Base-by-base conservation (phyloP, 2,888 invertebrate species). In the Linyphia triangularis region DNA sequence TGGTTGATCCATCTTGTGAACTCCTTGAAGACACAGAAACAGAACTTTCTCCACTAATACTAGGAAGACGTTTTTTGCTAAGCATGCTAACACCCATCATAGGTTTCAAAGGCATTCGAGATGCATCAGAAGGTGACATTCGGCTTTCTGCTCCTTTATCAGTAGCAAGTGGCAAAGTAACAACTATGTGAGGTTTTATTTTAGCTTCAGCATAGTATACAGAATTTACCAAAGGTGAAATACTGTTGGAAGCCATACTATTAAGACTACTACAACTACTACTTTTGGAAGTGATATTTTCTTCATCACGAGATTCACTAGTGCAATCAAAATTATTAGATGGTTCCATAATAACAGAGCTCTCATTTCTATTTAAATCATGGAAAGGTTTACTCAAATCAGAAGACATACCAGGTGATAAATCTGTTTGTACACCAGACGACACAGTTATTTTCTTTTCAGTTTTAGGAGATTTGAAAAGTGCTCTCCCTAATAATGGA, bases 1-100 rank as follows among this genome's bases (percentile, higher is more conserved):
- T 82, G 19, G 72, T 40, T 19, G 88, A 81, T 19, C 61, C 83
- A 82, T 88, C 88, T 37, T 83, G 83, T 5, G 88, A 88, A 83
- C 77, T 82, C 70, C 78, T 88, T 19, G 85, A 85, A 33, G 88
- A 88, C n/a, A 83, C 51, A 3, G 88, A 88, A 51, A 88, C 33
- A 19, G 88, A 77, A 37, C 82, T 88, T 70, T 90, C 90, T 19
- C 85, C 81, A 82, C 89, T 88, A 28, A 90, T 81, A 65, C 89
- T 90, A 5, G 89, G 88, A 40, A 90, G 90, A 22, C 91, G 91
- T 91, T 92, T 92, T 91, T 92, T 92, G 73, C 92, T 92, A 88
- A 92, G 92, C 92, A 92, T 92, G 78, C 92, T 92, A 70, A 93
- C 90, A 79, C 92, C 92, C 92, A 92, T 92, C 19, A 92, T 92